A percentile compares a stretch with the other conserved stretches of the same genome.
Conservation (phyloP, 2,888 invertebrate species). For the Alloscopus bannaensis region DNA sequence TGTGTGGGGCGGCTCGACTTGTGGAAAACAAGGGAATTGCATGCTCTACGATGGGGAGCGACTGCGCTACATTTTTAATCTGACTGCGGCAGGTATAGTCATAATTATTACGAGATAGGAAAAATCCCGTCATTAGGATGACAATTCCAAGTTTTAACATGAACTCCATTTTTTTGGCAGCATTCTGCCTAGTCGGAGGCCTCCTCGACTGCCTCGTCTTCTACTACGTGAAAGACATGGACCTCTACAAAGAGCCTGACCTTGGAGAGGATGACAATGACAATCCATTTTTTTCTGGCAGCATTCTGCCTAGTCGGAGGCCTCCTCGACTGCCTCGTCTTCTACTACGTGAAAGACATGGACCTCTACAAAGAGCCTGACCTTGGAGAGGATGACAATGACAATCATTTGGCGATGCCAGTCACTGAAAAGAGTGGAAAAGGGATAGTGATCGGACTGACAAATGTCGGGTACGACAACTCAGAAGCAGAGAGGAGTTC, state of each 20-base stretch:
- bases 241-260: conserved; percentile 67
- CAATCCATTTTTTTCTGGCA: conserved; percentile 71
- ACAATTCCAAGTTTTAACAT: no score
- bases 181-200: conserved; percentile 75
- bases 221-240: conserved; percentile 76
- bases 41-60: conserved; percentile 84
- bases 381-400: not conserved
- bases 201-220: conserved; percentile 77
- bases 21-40: conserved; percentile 83
- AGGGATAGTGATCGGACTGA: not conserved
- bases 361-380: conserved; percentile 74
- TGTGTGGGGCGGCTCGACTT: conserved; percentile 83
- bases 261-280: not conserved
- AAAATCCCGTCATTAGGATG: no score
- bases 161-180: no score
- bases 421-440: not conserved
- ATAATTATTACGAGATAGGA: not conserved
- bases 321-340: conserved; percentile 77
- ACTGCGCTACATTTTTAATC: conserved; percentile 81
- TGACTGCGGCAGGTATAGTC: conserved; percentile 81
- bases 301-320: conserved; percentile 76
- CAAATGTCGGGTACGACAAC: not conserved
- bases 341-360: conserved; percentile 76
- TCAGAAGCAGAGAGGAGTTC: not conserved
- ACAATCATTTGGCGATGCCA: no score